A percentile compares a stretch with the other conserved stretches of the same genome.
These are phyloP conservation scores for Xanthia togata DNA, from an alignment of 2,888 invertebrate genomes.

Conservation along the genomic window DNA sequence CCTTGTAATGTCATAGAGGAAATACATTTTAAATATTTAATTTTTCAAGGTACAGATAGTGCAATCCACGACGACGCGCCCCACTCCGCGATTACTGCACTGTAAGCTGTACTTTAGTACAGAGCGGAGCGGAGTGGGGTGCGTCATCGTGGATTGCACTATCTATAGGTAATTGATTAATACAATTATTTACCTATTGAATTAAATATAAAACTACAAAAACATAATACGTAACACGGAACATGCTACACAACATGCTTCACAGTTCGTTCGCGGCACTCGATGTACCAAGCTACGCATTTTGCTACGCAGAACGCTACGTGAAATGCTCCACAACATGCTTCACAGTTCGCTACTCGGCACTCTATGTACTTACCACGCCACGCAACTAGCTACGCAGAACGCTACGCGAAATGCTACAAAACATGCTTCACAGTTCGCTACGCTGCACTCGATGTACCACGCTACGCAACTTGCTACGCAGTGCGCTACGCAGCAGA, in stretches of 20 bases:
- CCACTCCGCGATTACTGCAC: no score
- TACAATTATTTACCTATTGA: background rate
- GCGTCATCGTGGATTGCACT: no score
- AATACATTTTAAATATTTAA: background rate
- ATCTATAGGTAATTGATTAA: background rate
- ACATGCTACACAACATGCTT: background rate
- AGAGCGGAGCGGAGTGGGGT: no score
- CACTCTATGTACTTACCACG: no score
- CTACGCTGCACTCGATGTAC: background rate
- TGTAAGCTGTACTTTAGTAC: no score
- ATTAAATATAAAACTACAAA: background rate
- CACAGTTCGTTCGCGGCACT: background rate
- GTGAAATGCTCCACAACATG: background rate
- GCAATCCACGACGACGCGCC: no score
- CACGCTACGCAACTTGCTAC: slow-evolving; percentile 8
- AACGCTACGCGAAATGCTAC: background rate
- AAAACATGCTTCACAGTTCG: background rate
- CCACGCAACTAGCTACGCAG: background rate
- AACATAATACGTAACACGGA: background rate
- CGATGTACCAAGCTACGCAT: background rate
- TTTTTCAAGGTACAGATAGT: background rate
- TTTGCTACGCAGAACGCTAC: background rate
- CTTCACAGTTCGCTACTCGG: background rate
- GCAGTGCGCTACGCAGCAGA: background rate
- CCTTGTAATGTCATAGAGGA: background rate